phyloP scores from a whole-genome alignment of 1,140 invertebrate species.

The Magallana ariakensis region DNA sequence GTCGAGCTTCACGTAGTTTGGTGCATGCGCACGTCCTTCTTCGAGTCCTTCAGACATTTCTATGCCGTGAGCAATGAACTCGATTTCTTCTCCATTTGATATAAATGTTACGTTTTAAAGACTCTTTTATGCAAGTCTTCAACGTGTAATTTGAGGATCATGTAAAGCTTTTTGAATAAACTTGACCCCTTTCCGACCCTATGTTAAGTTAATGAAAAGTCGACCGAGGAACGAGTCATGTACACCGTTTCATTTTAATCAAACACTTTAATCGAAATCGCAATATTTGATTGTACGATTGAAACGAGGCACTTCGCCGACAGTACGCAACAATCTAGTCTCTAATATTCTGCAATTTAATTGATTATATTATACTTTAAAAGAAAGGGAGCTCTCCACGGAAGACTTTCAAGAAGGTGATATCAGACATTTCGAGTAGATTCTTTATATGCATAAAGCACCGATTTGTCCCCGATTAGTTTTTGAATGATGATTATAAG shows the following conservation, averaged over 20 bases:
- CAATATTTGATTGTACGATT: slow-evolving; percentile 26
- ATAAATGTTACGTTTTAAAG: slow-evolving; percentile 18
- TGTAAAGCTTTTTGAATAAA: neutral
- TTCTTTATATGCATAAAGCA: neutral
- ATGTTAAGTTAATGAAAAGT: neutral
- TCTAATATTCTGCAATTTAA: neutral
- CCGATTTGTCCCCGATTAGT: neutral
- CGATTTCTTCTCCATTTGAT: neutral
- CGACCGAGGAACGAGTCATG: neutral
- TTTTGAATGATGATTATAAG: neutral
- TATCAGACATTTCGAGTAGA: neutral
- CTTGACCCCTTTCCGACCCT: neutral
- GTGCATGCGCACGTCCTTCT: too few relatives aligned
- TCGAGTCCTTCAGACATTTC: neutral
- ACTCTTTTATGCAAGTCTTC: neutral
- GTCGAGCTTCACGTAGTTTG: too few relatives aligned
- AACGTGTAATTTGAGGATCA: neutral
- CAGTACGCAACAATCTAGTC: neutral
- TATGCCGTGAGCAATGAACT: neutral
- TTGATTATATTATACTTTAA: neutral
- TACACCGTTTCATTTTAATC: neutral
- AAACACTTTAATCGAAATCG: neutral
- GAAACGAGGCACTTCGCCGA: neutral
- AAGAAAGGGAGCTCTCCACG: neutral
- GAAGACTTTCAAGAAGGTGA: neutral